Percentiles rank a stretch among this genome's conserved stretches.
Evolutionary conservation across 2,797 vertebrate species (phyloP).

Genomic region (Botia kubotai): DNA sequence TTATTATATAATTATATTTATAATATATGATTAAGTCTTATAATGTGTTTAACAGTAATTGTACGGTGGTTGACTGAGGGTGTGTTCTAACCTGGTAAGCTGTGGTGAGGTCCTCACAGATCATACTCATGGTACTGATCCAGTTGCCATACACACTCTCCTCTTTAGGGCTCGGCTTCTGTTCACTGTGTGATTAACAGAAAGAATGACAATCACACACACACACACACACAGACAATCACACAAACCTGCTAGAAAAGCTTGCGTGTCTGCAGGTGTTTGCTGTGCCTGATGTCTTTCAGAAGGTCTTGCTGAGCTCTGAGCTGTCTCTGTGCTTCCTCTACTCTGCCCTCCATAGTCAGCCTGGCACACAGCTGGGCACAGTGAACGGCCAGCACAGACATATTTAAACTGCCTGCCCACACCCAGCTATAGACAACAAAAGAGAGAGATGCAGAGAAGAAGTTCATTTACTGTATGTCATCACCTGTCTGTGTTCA

Average conservation of each 20-base stretch:
- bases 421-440: conserved; percentile 65
- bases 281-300: conserved; percentile 72
- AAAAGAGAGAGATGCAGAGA: conserved; percentile 7
- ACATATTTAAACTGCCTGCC: conserved; percentile 71
- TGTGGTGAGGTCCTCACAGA: conserved; percentile 73
- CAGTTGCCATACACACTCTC: conserved; percentile 80
- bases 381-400: conserved; percentile 78
- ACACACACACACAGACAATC: background rate
- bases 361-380: conserved; percentile 80
- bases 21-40: too few species aligned
- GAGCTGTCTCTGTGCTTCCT: conserved; percentile 76
- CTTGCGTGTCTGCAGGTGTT: background rate
- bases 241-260: background rate
- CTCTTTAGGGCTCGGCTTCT: conserved; percentile 68
- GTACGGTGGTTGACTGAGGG: background rate
- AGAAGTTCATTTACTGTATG: background rate
- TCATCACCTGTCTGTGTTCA: background rate
- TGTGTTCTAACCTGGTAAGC: conserved; percentile 62
- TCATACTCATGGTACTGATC: conserved; percentile 77
- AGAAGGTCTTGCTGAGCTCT: conserved; percentile 75
- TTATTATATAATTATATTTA: too few species aligned
- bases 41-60: too few species aligned
- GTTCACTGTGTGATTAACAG: conserved; percentile 58
- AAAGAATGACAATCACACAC: conserved; percentile 5
- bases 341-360: conserved; percentile 78